A percentile compares a stretch with the other conserved stretches of the same genome.
These are phyloP conservation scores for Acanthurus leucopareius DNA, from an alignment of 2,797 vertebrate species.

Conservation along the genomic window DNA sequence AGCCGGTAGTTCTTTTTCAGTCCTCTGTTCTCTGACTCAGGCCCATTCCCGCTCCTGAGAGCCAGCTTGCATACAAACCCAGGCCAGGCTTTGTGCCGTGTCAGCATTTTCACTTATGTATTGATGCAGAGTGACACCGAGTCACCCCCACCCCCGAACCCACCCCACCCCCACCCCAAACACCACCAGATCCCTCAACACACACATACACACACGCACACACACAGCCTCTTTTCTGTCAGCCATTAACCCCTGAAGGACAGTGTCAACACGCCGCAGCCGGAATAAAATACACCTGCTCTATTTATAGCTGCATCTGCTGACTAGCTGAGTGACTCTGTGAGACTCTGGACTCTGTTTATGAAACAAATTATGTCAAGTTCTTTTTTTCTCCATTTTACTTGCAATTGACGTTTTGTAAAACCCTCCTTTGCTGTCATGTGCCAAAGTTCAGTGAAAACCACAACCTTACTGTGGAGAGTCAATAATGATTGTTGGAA, in stretches of 20 bases:
- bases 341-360: constrained; percentile 32
- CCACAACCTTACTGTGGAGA: not conserved
- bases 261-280: constrained; percentile 24
- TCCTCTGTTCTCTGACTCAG: constrained; percentile 49
- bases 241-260: constrained; percentile 70
- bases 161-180: not conserved
- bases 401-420: not conserved
- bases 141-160: not conserved
- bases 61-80: constrained; percentile 69
- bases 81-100: constrained; percentile 64
- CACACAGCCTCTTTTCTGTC: constrained; percentile 12
- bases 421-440: not conserved
- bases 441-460: constrained; percentile 3
- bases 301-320: constrained; percentile 52
- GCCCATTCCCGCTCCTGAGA: constrained; percentile 54
- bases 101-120: constrained; percentile 73
- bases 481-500: not conserved
- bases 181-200: constrained; percentile 1
- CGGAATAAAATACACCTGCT: constrained; percentile 43
- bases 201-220: constrained; percentile 10
- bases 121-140: constrained; percentile 70
- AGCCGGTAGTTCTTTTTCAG: constrained; percentile 42
- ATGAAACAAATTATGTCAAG: constrained; percentile 5
- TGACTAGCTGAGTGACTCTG: constrained; percentile 16
- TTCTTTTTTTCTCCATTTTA: not conserved